Evolutionary conservation across 2,113 vertebrate genomes (phyloP), one percentile per base, ranked within the genome.

Genomic region (Actinemys pallida): DNA sequence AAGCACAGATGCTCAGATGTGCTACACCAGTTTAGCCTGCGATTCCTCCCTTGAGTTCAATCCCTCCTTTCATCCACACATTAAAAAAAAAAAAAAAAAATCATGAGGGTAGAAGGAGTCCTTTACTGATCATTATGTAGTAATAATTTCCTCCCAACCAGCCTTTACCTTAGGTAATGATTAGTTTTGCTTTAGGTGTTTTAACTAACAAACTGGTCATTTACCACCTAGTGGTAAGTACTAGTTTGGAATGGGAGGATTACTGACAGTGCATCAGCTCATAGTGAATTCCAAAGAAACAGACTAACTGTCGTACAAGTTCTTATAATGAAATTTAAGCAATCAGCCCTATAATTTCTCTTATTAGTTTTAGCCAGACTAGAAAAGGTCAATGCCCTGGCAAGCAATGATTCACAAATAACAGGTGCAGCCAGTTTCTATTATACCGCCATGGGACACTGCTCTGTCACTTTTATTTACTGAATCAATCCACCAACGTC

Each of bases 401-500:
- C 97, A 98, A 98, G 96, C 94, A 72, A 96, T 98, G 98, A 98
- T 98, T 98, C 89, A 84, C 98, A 98, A 98, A 98, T 98, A 98
- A 98, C 98, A 98, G 98, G 98, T 99, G 98, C 98, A 98, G 98
- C 94, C 94, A 96, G 96, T 98, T 98, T 95, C 94, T 97, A 83
- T 96, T 96, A 97, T 97, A 96, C 96, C 96, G 96, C 97, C 96
- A 94, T 94, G 98, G 98, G 98, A 98, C 97, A 96, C 95, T 86
- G 85, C 95, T 98, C 98, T 98, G 98, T 99, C 98, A 98, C 97
- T 98, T 98, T 98, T 98, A 98, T 98, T 98, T 98, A 98, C 98
- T 97, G 98, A 98, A 98, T 98, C 98, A 99, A 99, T 98, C 98
- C 98, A 98, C 98, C 97, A 98, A 97, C 97, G 98, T 98, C 98